These are phyloP conservation scores for Drosophila persimilis DNA, from an alignment of 1,140 invertebrate species.

Conservation along the genomic window DNA sequence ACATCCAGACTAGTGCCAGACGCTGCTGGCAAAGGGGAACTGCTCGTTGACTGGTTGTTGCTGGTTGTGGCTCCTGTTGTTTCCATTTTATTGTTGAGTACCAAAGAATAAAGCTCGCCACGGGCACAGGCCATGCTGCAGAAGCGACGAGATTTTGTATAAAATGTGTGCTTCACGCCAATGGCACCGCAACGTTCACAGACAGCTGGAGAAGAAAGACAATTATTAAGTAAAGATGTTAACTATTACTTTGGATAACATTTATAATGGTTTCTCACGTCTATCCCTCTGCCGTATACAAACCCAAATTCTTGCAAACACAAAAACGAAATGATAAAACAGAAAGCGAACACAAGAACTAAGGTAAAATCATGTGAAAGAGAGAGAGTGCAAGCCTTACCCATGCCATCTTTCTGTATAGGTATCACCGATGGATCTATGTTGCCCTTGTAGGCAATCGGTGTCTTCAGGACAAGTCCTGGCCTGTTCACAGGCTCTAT, in stretches of 20 bases:
- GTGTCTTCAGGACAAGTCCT: conserved; percentile 89
- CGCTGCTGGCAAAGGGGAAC: conserved; percentile 42
- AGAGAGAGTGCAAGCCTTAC: conserved; percentile 83
- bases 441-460: conserved; percentile 91
- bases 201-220: conserved; percentile 85
- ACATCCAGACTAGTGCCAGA: conserved; percentile 30
- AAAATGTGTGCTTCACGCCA: conserved; percentile 95
- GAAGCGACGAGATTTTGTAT: conserved; percentile 92
- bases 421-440: conserved; percentile 91
- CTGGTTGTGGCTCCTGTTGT: conserved; percentile 37
- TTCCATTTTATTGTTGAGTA: conserved; percentile 78
- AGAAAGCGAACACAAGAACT: not conserved
- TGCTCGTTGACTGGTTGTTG: conserved; percentile 46
- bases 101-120: conserved; percentile 83
- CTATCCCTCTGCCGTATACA: conserved; percentile 27
- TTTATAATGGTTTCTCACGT: not conserved
- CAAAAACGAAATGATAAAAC: conserved; percentile 8
- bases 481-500: conserved; percentile 91
- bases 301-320: conserved; percentile 51
- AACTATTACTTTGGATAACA: not conserved
- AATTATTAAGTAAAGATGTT: not conserved
- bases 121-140: conserved; percentile 91
- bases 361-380: not conserved
- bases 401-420: conserved; percentile 92
- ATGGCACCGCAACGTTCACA: conserved; percentile 95